Percentiles rank a stretch among this genome's conserved stretches.
phyloP scores from a whole-genome alignment of 1,140 invertebrate genomes.

The Callitettix versicolor region DNA sequence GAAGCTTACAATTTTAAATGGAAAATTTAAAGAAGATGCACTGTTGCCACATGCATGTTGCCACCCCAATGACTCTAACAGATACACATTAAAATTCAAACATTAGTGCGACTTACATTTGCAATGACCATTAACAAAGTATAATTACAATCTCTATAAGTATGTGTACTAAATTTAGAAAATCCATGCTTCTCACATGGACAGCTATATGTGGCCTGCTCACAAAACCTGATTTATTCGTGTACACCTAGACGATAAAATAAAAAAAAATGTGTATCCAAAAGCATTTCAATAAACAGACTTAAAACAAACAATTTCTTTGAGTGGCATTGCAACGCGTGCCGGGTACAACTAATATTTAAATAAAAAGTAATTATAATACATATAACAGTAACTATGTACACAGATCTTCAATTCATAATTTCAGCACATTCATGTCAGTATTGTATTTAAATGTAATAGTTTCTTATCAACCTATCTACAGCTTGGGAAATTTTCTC shows the following conservation, averaged over 20 bases:
- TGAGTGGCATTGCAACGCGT: no score
- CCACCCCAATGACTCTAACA: constrained; percentile 10
- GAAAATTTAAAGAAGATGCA: constrained; percentile 13
- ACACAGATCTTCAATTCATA: no score
- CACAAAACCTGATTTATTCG: constrained; percentile 10
- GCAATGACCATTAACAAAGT: constrained; percentile 35
- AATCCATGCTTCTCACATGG: constrained; percentile 29
- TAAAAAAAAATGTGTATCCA: constrained; percentile 16
- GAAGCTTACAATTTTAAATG: constrained; percentile 15
- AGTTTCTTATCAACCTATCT: no score
- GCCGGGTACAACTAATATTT: no score
- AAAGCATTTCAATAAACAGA: constrained; percentile 7
- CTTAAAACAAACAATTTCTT: no score
- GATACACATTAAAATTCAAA: constrained; percentile 18
- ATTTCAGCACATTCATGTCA: no score
- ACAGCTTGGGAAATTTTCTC: no score
- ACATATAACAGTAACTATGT: no score
- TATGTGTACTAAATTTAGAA: constrained; percentile 19
- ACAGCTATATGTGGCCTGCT: constrained; percentile 12
- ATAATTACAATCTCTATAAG: constrained; percentile 23
- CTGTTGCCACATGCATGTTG: constrained; percentile 9
- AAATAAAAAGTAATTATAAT: no score
- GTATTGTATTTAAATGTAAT: no score
- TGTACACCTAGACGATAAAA: constrained; percentile 6
- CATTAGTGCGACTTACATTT: constrained; percentile 32